Conservation (phyloP, 2,888 invertebrate species). For the Sphecodes monilicornis region DNA sequence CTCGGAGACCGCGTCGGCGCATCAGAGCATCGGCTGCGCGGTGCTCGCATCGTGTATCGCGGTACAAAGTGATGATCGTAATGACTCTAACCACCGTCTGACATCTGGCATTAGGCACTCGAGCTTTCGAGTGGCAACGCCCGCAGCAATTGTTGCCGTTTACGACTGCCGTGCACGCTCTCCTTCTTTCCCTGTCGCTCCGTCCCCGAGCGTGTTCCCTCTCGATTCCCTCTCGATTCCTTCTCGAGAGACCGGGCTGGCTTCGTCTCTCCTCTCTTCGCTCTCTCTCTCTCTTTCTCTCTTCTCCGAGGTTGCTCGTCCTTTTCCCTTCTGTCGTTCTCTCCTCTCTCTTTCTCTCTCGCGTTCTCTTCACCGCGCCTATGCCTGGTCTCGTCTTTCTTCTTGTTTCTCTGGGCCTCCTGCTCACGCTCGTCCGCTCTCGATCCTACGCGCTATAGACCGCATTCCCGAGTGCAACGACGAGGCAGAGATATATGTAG, state of each 20-base stretch:
- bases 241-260: not conserved
- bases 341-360: slow-evolving; percentile 33
- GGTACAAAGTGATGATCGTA: slow-evolving; percentile 80
- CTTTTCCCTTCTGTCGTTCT: slow-evolving; percentile 4
- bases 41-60: slow-evolving; percentile 66
- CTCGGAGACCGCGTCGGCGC: slow-evolving; percentile 22
- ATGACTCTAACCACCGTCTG: slow-evolving; percentile 81
- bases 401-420: slow-evolving; percentile 54
- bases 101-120: slow-evolving; percentile 81
- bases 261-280: not conserved
- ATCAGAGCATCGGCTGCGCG: slow-evolving; percentile 41
- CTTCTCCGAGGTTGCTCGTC: not conserved
- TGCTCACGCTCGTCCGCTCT: slow-evolving; percentile 69
- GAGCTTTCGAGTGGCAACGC: slow-evolving; percentile 80
- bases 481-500: slow-evolving; percentile 74
- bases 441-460: slow-evolving; percentile 76
- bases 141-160: slow-evolving; percentile 82
- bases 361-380: slow-evolving; percentile 52
- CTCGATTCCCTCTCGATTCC: slow-evolving; percentile 17
- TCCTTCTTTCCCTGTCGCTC: slow-evolving; percentile 48
- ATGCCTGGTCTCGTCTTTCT: slow-evolving; percentile 49
- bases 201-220: slow-evolving; percentile 32
- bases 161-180: slow-evolving; percentile 75
- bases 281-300: not conserved
- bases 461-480: slow-evolving; percentile 77